Base-by-base conservation (phyloP, 2,888 invertebrate species). In the Branchellion lobata region DNA sequence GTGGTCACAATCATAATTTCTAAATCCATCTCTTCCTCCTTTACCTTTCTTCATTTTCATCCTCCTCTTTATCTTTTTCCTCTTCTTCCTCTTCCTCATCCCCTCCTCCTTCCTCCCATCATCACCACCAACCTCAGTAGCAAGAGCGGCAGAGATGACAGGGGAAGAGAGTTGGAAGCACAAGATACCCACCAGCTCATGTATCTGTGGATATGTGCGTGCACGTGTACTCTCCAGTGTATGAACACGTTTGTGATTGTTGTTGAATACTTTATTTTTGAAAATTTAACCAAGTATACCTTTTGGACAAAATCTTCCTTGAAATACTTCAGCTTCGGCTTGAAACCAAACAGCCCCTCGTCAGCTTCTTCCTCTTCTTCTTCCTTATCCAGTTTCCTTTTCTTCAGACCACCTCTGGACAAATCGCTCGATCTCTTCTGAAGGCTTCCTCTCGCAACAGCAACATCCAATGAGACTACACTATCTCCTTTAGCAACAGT, bases 91-190 rank as follows among this genome's bases (percentile, higher is more conserved):
- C n/a, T n/a, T n/a, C n/a, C n/a, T n/a, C n/a, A n/a, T n/a, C n/a
- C n/a, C n/a, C n/a, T n/a, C n/a, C n/a, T n/a, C n/a, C n/a, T n/a
- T n/a, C n/a, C n/a, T n/a, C n/a, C n/a, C n/a, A 40, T 40, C 29
- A 53, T 75, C 0, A 53, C 3, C 24, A 75, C 3, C 27, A 76
- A 74, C 80, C 47, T 78, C 51, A 27, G 36, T 76, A 31, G 78
- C 78, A 14, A 80, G 31, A 11, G 71, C 51, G 5, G 36, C 90
- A 0, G 91, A 90, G 21, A 92, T 90, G 81, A 89, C 84, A 61
- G 84, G 84, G 40, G 86, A 85, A 81, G 85, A 85, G 8, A 87
- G 83, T 80, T 86, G 87, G 40, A 83, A 82, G 72, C 84, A 83
- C 76, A 86, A 86, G 11, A 84, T 83, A 29, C 83, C 82, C 29